phyloP scores from a whole-genome alignment of 2,113 vertebrate species.

The Pterocles orientalis region DNA sequence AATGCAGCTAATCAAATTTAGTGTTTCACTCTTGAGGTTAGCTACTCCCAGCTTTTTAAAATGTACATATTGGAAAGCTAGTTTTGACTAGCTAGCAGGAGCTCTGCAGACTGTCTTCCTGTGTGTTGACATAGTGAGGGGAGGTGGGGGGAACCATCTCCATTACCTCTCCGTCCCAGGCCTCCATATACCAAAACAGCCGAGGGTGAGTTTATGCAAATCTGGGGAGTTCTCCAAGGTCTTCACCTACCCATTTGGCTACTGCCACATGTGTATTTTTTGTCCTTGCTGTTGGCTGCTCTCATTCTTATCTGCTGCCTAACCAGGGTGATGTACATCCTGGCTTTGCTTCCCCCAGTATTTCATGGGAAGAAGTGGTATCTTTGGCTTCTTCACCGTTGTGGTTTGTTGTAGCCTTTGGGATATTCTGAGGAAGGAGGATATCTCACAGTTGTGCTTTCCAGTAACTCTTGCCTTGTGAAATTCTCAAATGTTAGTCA shows the following conservation, averaged over 20 bases:
- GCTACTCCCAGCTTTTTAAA: background rate
- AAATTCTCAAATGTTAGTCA: background rate
- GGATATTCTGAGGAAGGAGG: background rate
- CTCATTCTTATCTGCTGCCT: background rate
- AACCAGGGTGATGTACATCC: background rate
- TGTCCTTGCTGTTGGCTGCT: background rate
- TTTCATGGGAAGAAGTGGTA: rapidly evolving
- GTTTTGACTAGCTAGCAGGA: background rate
- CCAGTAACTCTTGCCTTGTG: background rate
- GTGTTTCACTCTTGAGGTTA: background rate
- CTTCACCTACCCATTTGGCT: background rate
- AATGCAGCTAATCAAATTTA: background rate
- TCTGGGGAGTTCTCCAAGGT: background rate
- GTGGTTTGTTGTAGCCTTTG: background rate
- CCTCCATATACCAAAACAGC: background rate
- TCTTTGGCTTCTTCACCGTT: background rate
- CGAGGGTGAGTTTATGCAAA: background rate
- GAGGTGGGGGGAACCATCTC: background rate
- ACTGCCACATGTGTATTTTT: background rate
- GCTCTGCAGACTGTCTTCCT: background rate
- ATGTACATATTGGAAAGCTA: background rate
- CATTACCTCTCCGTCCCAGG: background rate
- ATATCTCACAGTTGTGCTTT: background rate
- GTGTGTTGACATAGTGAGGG: background rate
- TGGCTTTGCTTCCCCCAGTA: rapidly evolving